Percentiles rank a stretch among this genome's conserved stretches.
phyloP scores from a whole-genome alignment of 1,140 invertebrate species.

The Cherax destructor region DNA sequence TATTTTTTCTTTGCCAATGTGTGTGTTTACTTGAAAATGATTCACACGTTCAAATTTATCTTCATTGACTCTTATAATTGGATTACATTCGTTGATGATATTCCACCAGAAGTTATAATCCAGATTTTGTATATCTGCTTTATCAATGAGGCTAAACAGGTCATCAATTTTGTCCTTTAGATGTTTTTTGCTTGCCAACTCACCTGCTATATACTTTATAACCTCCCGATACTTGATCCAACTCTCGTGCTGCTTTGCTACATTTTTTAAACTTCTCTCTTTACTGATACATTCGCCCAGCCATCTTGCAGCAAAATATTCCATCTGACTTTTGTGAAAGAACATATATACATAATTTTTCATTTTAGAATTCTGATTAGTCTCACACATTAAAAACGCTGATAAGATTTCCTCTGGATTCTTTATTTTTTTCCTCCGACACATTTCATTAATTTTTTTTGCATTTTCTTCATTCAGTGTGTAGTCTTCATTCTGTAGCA shows the following conservation, averaged over 20 bases:
- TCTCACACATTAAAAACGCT: conserved; percentile 7
- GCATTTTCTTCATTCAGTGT: neutral
- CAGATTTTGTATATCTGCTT: neutral
- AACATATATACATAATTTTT: neutral
- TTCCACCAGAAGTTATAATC: conserved; percentile 10
- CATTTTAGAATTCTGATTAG: neutral
- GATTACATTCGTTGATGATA: neutral
- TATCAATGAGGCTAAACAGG: neutral
- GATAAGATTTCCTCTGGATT: neutral
- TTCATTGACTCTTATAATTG: neutral
- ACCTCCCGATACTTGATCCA: neutral
- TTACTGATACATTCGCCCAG: neutral
- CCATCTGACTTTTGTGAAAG: neutral
- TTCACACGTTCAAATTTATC: neutral
- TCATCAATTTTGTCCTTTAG: neutral
- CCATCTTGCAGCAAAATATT: neutral
- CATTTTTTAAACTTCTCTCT: neutral
- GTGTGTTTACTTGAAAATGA: neutral
- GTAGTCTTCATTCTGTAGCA: neutral
- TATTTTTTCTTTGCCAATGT: neutral
- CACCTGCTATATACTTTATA: neutral
- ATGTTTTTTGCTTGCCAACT: neutral
- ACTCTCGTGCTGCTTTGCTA: neutral
- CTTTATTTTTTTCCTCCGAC: neutral
- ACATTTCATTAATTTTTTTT: neutral